Evolutionary conservation across 2,797 vertebrate genomes (phyloP).

Genomic region (Anguilla megastoma): DNA sequence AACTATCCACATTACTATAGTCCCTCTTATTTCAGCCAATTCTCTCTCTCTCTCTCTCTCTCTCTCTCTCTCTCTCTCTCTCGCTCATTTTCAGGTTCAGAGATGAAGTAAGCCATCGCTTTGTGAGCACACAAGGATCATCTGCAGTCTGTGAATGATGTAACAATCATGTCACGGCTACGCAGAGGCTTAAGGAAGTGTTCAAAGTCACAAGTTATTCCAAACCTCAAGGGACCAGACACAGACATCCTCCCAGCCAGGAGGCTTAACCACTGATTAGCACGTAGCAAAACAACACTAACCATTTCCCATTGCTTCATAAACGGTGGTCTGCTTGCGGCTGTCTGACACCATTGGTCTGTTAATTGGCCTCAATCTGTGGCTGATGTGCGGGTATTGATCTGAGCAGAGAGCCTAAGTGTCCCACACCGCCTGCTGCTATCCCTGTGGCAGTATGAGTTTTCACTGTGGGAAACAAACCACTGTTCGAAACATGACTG

Average conservation of each 20-base stretch:
- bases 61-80: neutral
- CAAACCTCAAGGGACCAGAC: neutral
- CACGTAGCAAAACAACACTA: neutral
- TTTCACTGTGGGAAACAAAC: neutral
- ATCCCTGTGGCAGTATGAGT: neutral
- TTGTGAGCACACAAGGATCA: neutral
- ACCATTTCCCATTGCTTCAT: conserved; percentile 12
- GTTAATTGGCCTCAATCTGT: conserved; percentile 10
- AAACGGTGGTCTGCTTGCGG: neutral
- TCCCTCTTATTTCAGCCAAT: neutral
- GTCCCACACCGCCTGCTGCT: neutral
- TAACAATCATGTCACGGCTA: neutral
- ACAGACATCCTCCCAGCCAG: neutral
- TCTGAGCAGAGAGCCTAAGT: neutral
- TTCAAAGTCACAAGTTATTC: neutral
- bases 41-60: neutral
- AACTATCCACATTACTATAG: neutral
- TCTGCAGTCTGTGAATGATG: neutral
- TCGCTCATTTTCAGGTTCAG: neutral
- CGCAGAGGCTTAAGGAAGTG: neutral
- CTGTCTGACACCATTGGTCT: neutral
- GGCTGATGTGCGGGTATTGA: conserved; percentile 8
- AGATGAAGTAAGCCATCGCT: neutral
- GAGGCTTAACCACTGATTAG: neutral
- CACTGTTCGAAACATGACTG: neutral